Base-by-base conservation (phyloP, 2,888 invertebrate genomes). In the Itoplectis maculator region DNA sequence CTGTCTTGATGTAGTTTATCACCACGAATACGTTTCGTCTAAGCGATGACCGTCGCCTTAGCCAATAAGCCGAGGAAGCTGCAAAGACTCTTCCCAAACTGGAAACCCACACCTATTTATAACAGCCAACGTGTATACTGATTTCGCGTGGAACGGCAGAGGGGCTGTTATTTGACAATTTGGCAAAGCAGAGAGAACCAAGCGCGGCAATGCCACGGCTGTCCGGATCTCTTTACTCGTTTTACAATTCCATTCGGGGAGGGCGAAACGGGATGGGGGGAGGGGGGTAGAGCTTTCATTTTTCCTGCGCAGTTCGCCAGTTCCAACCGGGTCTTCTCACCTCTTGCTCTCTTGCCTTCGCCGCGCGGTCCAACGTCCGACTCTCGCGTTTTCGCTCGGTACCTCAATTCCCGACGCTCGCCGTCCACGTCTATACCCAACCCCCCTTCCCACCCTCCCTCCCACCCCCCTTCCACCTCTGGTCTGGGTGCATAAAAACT, bases 401-500 rank as follows among this genome's bases (percentile, higher is more conserved):
- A 56, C 65, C 47, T 70, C 37, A 23, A 49, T 47, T 73, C 63
- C 51, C 73, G 49, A 72, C 59, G 74, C 70, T 47, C 56, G 42
- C 35, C 68, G 42, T 42, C 68, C 47, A 75, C 68, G 61, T 59
- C 74, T 35, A 69, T 73, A 72, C 37, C 42, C 40, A 47, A 35
- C 29, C 18, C 49, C 15, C 11, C 20, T n/a, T n/a, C 42, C 51
- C 80, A 45, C 78, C 72, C 66, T 68, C 69, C 81, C 37, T 51
- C 54, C 59, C 70, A 5, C 40, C 69, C 66, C 68, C 20, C 45
- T 59, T 42, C 35, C 76, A 80, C 82, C 79, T 75, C 68, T 66
- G 74, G 82, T 72, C 75, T 79, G 81, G 84, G 81, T 86, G 86
- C 85, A 88, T 87, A 91, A 91, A 92, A 91, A 92, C 88, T 89